phyloP scores from a whole-genome alignment of 2,113 vertebrate species.

The Mus pahari region DNA sequence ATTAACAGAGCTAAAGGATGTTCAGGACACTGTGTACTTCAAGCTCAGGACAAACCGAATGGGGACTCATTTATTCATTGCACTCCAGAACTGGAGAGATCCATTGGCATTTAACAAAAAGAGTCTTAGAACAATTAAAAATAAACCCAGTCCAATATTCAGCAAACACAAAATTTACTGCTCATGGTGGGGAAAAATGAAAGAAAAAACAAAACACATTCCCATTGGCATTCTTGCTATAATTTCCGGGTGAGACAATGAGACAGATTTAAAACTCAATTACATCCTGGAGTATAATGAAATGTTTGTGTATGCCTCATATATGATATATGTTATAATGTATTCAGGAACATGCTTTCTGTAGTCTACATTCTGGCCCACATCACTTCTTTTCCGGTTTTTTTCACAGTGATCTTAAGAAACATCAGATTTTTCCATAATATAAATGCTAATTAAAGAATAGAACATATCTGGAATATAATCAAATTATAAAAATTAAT shows the following conservation, averaged over 20 bases:
- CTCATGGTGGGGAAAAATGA: background rate
- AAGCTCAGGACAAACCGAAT: background rate
- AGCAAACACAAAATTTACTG: constrained; percentile 5
- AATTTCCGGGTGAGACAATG: background rate
- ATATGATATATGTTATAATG: background rate
- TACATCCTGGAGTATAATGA: background rate
- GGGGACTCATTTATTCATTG: background rate
- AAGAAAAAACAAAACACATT: background rate
- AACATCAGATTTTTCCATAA: background rate
- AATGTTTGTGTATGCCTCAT: background rate
- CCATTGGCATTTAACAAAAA: background rate
- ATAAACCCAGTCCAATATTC: background rate
- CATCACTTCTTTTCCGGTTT: background rate
- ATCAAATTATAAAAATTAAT: background rate
- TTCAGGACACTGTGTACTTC: constrained; percentile 2
- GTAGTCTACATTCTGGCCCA: background rate
- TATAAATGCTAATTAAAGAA: background rate
- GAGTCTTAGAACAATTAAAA: constrained; percentile 29
- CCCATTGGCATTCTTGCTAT: background rate
- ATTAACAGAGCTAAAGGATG: constrained; percentile 41
- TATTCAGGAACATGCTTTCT: background rate
- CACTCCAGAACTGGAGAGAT: constrained; percentile 41
- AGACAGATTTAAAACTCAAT: background rate
- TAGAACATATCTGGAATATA: background rate
- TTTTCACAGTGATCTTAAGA: background rate